phyloP scores from a whole-genome alignment of 2,113 vertebrate species.

The Tychaedon coryphoeus region DNA sequence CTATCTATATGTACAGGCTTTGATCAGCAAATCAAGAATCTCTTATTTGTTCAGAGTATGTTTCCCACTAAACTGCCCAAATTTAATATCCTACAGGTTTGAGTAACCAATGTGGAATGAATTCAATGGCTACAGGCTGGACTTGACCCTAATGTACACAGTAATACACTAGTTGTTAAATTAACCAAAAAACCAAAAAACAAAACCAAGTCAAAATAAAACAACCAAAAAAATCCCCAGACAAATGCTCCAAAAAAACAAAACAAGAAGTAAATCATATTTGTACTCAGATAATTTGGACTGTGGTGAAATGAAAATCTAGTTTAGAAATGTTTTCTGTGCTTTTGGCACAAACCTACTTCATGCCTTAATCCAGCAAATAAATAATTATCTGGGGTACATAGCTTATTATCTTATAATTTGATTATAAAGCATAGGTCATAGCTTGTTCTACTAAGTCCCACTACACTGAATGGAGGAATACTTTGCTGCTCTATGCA shows the following conservation, averaged over 20 bases:
- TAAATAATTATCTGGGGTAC: neutral
- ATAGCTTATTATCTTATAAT: neutral
- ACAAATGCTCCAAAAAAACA: neutral
- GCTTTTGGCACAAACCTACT: neutral
- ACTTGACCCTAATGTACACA: neutral
- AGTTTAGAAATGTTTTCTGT: neutral
- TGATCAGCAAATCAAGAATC: constrained; percentile 12
- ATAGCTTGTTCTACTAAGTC: neutral
- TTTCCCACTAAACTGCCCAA: neutral
- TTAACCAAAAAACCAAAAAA: neutral
- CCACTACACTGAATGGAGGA: neutral
- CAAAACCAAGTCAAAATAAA: too few relatives aligned
- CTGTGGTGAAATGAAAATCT: neutral
- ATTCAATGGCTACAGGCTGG: neutral
- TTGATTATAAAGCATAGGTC: neutral
- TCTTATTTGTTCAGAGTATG: neutral
- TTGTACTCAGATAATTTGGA: neutral
- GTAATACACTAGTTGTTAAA: neutral
- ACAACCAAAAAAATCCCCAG: neutral
- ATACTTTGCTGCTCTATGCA: neutral
- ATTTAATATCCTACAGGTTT: neutral
- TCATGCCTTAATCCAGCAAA: neutral
- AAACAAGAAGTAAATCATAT: neutral
- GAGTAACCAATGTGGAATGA: neutral
- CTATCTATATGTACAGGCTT: neutral